Evolutionary conservation across 2,113 vertebrate genomes (phyloP), one percentile per base, ranked within the genome.

Genomic region (Globicephala melas): DNA sequence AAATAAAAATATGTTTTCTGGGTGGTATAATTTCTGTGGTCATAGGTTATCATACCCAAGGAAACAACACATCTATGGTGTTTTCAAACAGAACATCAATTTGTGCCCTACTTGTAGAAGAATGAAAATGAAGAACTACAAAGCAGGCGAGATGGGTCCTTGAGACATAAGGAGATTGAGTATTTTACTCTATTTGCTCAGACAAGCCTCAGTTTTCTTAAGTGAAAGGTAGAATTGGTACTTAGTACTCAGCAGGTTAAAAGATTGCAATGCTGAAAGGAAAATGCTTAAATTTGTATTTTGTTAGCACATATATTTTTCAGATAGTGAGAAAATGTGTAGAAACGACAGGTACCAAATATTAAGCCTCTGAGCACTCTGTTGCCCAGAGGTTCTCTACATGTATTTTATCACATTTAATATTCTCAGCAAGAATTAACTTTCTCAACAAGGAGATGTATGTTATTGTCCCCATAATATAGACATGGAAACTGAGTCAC

Each of bases 21-120:
- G 28, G 79, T 96, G 76, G 60, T 91, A 36, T 58, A 50, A 92
- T 98, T 98, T 97, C 50, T 96, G 18, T 50, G 62, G 23, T 77
- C 96, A 87, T 0, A 95, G 25, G 81, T 97, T 96, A 96, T 96
- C 65, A 87, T 14, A 95, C 0, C 3, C 81, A 77, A 60, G 89
- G 89, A 98, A 97, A 84, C 0, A 89, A 74, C 58, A 71, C 79
- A 89, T 3, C 62, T 86, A 67, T 77, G 60, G 33, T 74, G 13
- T 96, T 12, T 0, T 88, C 94, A 96, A 58, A 62, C 1, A 90
- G 28, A 38, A 28, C 58, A 28, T 87, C 90, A 89, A 23, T 31
- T 38, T 94, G 41, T 93, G 18, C 8, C 15, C 0, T 87, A 6
- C 82, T 55, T 89, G 55, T 14, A 70, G 87, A 93, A 95, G 6